Conservation (phyloP, 2,888 invertebrate species). For the Tiliacea aurago region DNA sequence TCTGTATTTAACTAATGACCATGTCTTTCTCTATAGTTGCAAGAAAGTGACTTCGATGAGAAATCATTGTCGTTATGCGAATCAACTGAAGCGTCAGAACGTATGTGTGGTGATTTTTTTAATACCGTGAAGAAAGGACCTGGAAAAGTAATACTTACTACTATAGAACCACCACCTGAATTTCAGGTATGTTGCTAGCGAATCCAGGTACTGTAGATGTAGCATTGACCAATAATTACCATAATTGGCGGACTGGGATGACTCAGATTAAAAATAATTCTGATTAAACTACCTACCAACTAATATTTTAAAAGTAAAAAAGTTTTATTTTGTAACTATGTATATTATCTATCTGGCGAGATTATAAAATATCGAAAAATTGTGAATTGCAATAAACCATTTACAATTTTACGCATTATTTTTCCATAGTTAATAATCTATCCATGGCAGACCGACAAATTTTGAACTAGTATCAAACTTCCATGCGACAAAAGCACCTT, state of each 20-base stretch:
- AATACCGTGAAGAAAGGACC: conserved; percentile 96
- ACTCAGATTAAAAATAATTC: neutral
- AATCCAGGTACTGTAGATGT: neutral
- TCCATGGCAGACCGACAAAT: too few species aligned
- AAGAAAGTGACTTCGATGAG: conserved; percentile 95
- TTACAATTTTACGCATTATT: too few species aligned
- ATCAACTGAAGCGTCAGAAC: conserved; percentile 94
- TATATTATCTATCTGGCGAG: too few species aligned
- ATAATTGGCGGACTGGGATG: neutral
- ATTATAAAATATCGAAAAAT: too few species aligned
- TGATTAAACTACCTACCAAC: neutral
- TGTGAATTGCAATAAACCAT: too few species aligned
- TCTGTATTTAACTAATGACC: neutral
- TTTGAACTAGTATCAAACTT: too few species aligned
- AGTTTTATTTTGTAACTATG: neutral
- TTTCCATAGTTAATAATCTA: too few species aligned
- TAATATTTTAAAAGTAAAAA: neutral
- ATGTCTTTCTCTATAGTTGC: conserved; percentile 87
- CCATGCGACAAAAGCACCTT: too few species aligned
- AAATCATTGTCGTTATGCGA: conserved; percentile 94
- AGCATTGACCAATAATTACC: neutral
- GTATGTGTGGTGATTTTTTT: conserved; percentile 95
- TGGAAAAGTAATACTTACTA: conserved; percentile 90
- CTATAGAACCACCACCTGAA: conserved; percentile 96
- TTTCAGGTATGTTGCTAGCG: conserved; percentile 91